Percentiles rank a stretch among this genome's conserved stretches.
phyloP scores from a whole-genome alignment of 2,113 vertebrate species.

The Archocentrus centrarchus region DNA sequence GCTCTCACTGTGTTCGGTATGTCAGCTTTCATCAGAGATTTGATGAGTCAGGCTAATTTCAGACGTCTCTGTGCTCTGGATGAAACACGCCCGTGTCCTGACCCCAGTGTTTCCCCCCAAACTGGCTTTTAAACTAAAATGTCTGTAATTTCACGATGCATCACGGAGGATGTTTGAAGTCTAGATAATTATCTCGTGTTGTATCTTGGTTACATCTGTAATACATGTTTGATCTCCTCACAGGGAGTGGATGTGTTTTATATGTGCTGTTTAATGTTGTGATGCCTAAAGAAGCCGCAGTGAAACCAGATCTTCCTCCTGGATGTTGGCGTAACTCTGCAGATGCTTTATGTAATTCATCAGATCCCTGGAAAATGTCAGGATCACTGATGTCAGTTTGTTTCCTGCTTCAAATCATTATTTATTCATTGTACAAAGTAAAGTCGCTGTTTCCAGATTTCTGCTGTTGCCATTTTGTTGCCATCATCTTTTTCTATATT shows the following conservation, averaged over 20 bases:
- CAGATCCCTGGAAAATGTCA: conserved; percentile 63
- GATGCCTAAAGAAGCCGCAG: conserved; percentile 83
- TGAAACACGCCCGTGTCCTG: background rate
- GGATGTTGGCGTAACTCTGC: background rate
- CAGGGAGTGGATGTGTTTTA: conserved; percentile 80
- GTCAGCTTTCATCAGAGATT: conserved; percentile 50
- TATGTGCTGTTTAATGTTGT: conserved; percentile 77
- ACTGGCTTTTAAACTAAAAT: conserved; percentile 19
- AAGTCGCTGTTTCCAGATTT: conserved; percentile 17
- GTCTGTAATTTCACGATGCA: conserved; percentile 18
- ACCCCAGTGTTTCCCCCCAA: background rate
- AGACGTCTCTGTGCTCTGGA: conserved; percentile 11
- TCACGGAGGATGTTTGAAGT: conserved; percentile 17
- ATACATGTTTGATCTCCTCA: conserved; percentile 37
- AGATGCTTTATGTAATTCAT: background rate
- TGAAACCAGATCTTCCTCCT: conserved; percentile 44
- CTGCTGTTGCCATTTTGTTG: too few relatives aligned
- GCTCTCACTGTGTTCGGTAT: conserved; percentile 83
- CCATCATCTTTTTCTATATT: background rate
- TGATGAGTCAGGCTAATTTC: conserved; percentile 41
- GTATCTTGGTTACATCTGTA: background rate
- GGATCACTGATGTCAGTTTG: conserved; percentile 27
- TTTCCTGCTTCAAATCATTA: conserved; percentile 76
- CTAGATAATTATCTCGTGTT: background rate
- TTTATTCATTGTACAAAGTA: conserved; percentile 77